Conservation (phyloP, 2,888 invertebrate species). For the Elysia crispata region DNA sequence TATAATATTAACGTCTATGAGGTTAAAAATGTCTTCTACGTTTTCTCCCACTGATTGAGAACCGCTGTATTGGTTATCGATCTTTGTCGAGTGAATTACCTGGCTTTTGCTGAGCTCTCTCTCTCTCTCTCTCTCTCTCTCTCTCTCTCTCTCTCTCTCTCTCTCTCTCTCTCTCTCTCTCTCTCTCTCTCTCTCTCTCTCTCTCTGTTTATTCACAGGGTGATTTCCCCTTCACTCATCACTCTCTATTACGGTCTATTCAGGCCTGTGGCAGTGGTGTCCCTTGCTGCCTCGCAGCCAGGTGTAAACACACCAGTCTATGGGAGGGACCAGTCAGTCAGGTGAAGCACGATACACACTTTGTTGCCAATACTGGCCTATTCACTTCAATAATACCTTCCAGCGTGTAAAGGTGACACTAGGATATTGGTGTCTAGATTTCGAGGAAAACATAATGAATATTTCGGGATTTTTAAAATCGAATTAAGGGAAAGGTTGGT, state of each 20-base stretch:
- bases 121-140: constrained; percentile 21
- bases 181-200: constrained; percentile 17
- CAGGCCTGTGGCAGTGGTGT: neutral
- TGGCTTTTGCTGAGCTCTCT: neutral
- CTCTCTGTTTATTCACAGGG: neutral
- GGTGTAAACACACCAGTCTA: constrained; percentile 12
- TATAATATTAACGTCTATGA: too few species aligned
- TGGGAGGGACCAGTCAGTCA: neutral
- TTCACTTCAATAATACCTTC: too few species aligned
- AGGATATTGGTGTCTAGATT: too few species aligned
- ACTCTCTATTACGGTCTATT: neutral
- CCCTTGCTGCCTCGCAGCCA: constrained; percentile 25
- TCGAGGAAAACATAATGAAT: too few species aligned
- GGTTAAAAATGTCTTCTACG: too few species aligned
- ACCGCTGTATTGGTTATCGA: too few species aligned
- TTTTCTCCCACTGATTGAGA: too few species aligned
- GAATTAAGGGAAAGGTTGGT: too few species aligned
- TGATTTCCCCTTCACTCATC: neutral
- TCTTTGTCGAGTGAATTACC: too few species aligned
- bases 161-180: constrained; percentile 37
- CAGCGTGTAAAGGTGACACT: too few species aligned
- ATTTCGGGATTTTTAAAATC: too few species aligned
- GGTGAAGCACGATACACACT: neutral
- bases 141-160: constrained; percentile 32
- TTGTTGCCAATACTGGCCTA: too few species aligned